A percentile compares a stretch with the other conserved stretches of the same genome.
Evolutionary conservation across 1,140 invertebrate genomes (phyloP).

Genomic region (Listronotus oregonensis): DNA sequence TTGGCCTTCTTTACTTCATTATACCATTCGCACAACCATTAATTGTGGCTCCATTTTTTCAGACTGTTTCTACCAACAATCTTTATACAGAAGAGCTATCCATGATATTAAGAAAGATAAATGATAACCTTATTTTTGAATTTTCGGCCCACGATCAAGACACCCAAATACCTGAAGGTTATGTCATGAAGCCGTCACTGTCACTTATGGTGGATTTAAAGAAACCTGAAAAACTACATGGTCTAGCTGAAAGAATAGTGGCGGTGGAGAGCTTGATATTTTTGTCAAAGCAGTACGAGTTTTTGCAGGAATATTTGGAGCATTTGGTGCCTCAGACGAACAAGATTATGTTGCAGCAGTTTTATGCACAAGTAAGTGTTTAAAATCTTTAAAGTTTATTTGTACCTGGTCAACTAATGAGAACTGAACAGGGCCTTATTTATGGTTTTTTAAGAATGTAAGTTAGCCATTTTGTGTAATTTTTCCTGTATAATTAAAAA

Average conservation of each 20-base stretch:
- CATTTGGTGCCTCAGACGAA: conserved; percentile 68
- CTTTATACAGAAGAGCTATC: conserved; percentile 73
- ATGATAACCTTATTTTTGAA: conserved; percentile 60
- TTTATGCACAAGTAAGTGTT: conserved; percentile 65
- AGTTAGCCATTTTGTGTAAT: no score
- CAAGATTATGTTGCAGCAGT: conserved; percentile 73
- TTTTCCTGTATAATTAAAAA: no score
- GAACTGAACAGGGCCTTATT: no score
- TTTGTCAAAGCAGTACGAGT: conserved; percentile 84
- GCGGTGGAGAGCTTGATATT: conserved; percentile 92
- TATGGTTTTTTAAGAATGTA: no score
- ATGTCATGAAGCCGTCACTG: conserved; percentile 67
- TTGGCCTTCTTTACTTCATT: no score
- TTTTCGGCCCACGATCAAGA: conserved; percentile 43
- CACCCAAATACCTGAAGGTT: conserved; percentile 51
- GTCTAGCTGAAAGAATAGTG: conserved; percentile 83
- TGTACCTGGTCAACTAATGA: no score
- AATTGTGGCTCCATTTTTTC: no score
- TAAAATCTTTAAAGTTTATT: not conserved
- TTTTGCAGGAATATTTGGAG: conserved; percentile 81
- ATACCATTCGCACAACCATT: no score
- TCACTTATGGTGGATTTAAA: conserved; percentile 75
- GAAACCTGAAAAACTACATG: conserved; percentile 75
- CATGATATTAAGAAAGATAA: conserved; percentile 75
- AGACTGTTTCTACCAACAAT: conserved; percentile 60